Evolutionary conservation across 2,113 vertebrate genomes (phyloP).

Genomic region (Gobius niger): DNA sequence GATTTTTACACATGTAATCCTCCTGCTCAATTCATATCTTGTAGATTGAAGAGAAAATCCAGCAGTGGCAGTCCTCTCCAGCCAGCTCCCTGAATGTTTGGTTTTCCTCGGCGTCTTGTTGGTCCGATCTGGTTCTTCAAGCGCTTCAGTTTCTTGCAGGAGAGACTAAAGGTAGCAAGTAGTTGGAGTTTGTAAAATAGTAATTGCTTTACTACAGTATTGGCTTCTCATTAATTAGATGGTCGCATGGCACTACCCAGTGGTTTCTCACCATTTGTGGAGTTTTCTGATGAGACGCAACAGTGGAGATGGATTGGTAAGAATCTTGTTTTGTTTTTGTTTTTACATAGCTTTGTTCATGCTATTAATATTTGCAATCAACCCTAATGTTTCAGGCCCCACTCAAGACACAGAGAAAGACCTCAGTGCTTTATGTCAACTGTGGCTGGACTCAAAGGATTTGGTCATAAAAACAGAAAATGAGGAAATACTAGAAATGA

Average conservation of each 20-base stretch:
- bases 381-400: slow-evolving; percentile 72
- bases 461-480: slow-evolving; percentile 90
- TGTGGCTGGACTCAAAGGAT: slow-evolving; percentile 97
- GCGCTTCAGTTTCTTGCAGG: slow-evolving; percentile 91
- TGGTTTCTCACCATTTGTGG: slow-evolving; percentile 90
- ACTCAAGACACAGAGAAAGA: slow-evolving; percentile 91
- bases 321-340: slow-evolving; percentile 31
- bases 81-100: slow-evolving; percentile 90
- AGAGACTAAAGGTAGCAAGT: slow-evolving; percentile 84
- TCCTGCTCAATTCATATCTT: not conserved
- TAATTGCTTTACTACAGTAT: not conserved
- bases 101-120: slow-evolving; percentile 90
- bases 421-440: slow-evolving; percentile 87
- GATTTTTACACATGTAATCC: not conserved
- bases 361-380: not conserved
- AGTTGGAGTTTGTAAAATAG: not conserved
- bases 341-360: not conserved
- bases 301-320: slow-evolving; percentile 94
- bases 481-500: slow-evolving; percentile 87
- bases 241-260: slow-evolving; percentile 81
- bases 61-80: slow-evolving; percentile 90
- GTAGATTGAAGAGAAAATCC: slow-evolving; percentile 93
- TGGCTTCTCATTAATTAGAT: slow-evolving; percentile 49
- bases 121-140: slow-evolving; percentile 91
- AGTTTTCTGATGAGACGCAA: slow-evolving; percentile 89